These are phyloP conservation scores for Rhineura floridana DNA, from an alignment of 2,113 vertebrate genomes.

Conservation along the genomic window DNA sequence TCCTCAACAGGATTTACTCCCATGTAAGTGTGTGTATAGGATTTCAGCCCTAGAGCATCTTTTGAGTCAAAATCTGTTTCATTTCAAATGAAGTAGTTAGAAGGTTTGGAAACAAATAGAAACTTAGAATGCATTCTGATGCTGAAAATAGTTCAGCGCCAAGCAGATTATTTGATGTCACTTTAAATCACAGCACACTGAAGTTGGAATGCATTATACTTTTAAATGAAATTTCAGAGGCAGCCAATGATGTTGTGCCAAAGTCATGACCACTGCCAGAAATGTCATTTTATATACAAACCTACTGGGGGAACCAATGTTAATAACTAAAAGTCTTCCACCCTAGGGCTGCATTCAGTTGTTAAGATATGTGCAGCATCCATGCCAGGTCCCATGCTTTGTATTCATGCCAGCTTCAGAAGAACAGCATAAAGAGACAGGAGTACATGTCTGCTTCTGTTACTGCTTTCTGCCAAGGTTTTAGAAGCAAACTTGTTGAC, in stretches of 20 bases:
- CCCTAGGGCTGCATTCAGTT: conserved; percentile 19
- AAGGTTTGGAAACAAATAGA: conserved; percentile 10
- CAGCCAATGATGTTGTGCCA: conserved; percentile 51
- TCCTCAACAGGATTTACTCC: not conserved
- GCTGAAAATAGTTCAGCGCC: conserved; percentile 26
- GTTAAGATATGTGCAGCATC: conserved; percentile 31
- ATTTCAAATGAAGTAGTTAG: conserved; percentile 26
- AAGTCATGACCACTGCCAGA: conserved; percentile 56
- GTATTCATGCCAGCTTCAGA: conserved; percentile 51
- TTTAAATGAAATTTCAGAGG: conserved; percentile 62
- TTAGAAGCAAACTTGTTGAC: conserved; percentile 19
- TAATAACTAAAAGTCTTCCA: conserved; percentile 39
- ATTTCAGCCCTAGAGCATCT: not conserved
- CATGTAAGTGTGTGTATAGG: too few relatives aligned
- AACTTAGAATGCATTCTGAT: conserved; percentile 12
- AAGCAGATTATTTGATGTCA: conserved; percentile 33
- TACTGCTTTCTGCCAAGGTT: conserved; percentile 31
- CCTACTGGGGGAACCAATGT: conserved; percentile 52
- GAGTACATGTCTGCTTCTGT: conserved; percentile 2
- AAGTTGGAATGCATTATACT: conserved; percentile 13
- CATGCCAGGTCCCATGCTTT: not conserved
- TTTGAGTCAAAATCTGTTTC: conserved; percentile 19
- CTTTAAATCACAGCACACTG: conserved; percentile 13
- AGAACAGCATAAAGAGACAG: conserved; percentile 14
- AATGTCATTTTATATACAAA: conserved; percentile 60